These are phyloP conservation scores for Sarotherodon lohbergeri DNA, from an alignment of 2,113 vertebrate species.

Conservation along the genomic window DNA sequence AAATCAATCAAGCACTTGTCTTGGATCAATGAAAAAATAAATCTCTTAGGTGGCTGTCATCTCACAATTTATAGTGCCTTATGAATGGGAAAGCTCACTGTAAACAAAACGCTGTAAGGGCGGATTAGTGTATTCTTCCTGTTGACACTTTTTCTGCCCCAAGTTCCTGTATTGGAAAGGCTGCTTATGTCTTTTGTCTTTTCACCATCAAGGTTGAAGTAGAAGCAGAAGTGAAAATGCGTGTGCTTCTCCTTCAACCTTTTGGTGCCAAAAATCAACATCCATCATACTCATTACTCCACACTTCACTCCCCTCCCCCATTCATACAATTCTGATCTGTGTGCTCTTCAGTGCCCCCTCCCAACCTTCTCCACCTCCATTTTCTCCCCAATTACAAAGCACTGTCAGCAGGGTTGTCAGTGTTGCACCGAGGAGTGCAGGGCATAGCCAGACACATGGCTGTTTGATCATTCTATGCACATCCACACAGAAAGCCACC, in stretches of 20 bases:
- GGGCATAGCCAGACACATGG: slow-evolving; percentile 20
- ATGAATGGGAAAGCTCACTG: not conserved
- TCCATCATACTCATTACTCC: not conserved
- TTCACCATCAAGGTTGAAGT: not conserved
- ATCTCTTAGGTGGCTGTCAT: not conserved
- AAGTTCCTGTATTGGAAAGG: not conserved
- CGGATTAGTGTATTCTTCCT: not conserved
- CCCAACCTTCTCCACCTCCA: not conserved
- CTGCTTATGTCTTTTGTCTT: not conserved
- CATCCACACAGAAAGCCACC: slow-evolving; percentile 55
- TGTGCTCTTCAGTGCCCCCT: not conserved
- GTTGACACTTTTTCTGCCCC: not conserved
- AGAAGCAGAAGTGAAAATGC: not conserved
- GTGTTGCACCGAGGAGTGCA: slow-evolving; percentile 12
- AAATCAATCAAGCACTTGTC: not conserved
- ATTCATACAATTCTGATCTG: not conserved
- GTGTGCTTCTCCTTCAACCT: not conserved
- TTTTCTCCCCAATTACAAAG: slow-evolving; percentile 46
- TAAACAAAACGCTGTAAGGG: not conserved
- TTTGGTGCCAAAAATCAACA: not conserved
- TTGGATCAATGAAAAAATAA: not conserved
- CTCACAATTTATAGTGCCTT: not conserved
- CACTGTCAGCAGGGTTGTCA: slow-evolving; percentile 38
- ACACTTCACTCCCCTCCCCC: not conserved
- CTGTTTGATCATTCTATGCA: slow-evolving; percentile 64